phyloP scores from a whole-genome alignment of 2,888 invertebrate genomes.

The Drosophila borborema region DNA sequence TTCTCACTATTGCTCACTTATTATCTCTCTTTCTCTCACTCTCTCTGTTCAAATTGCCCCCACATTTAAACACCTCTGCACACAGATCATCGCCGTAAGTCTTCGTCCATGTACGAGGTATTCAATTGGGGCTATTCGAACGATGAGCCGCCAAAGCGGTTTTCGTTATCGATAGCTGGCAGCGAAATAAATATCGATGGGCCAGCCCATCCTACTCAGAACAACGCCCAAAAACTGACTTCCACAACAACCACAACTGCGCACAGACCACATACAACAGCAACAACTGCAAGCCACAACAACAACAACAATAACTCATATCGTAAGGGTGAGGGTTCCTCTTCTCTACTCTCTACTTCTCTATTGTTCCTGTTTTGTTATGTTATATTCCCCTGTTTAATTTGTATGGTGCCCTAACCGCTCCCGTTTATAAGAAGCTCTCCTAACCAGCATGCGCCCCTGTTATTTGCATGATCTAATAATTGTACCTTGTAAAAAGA shows the following conservation, averaged over 20 bases:
- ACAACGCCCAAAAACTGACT: constrained; percentile 58
- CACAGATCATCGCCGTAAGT: constrained; percentile 86
- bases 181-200: constrained; percentile 85
- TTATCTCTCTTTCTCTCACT: constrained; percentile 16
- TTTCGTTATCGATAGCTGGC: constrained; percentile 84
- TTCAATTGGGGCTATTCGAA: constrained; percentile 88
- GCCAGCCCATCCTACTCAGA: constrained; percentile 63
- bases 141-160: constrained; percentile 85
- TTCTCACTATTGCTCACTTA: constrained; percentile 19
- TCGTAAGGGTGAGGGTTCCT: constrained; percentile 85
- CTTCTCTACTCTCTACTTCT: constrained; percentile 41
- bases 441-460: constrained; percentile 57
- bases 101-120: constrained; percentile 91
- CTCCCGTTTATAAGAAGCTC: constrained; percentile 14
- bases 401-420: constrained; percentile 45
- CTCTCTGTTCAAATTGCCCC: constrained; percentile 28
- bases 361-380: constrained; percentile 30
- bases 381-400: constrained; percentile 3
- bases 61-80: constrained; percentile 32
- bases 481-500: constrained; percentile 17
- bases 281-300: constrained; percentile 62
- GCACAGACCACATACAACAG: constrained; percentile 76
- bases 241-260: constrained; percentile 68
- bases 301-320: constrained; percentile 68
- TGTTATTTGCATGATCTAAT: constrained; percentile 56